Conservation (phyloP, 2,113 vertebrate species). For the Cervus canadensis region DNA sequence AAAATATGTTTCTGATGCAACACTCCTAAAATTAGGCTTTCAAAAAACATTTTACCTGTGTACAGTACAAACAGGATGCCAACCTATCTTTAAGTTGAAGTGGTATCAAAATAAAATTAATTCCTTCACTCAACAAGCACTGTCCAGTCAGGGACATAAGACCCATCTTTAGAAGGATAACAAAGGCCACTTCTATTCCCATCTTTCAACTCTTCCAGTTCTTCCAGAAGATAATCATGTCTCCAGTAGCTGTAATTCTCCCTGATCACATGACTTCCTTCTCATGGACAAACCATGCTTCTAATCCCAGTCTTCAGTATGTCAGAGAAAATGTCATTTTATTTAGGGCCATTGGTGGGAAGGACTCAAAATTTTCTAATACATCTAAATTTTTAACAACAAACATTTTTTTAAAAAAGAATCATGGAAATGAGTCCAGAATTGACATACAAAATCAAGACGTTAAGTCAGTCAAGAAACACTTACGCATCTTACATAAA, state of each 20-base stretch:
- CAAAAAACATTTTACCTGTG: neutral
- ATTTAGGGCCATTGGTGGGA: neutral
- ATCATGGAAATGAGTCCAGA: neutral
- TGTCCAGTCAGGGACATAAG: neutral
- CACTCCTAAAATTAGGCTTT: neutral
- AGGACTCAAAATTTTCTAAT: neutral
- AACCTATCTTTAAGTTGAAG: neutral
- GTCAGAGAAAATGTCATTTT: conserved; percentile 13
- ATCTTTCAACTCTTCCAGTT: neutral
- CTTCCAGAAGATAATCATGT: neutral
- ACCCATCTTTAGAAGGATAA: neutral
- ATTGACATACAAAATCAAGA: neutral
- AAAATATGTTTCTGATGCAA: neutral
- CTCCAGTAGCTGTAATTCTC: neutral
- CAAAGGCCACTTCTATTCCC: neutral
- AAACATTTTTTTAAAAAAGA: neutral
- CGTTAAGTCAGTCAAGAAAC: neutral
- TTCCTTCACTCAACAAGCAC: neutral
- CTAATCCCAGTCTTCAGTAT: neutral
- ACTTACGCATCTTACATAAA: neutral
- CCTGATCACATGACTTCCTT: neutral
- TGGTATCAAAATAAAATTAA: neutral
- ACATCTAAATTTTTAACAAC: neutral
- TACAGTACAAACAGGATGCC: neutral
- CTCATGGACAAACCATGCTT: neutral